Conservation (phyloP, 2,888 invertebrate species). For the Pediacus dermestoides region DNA sequence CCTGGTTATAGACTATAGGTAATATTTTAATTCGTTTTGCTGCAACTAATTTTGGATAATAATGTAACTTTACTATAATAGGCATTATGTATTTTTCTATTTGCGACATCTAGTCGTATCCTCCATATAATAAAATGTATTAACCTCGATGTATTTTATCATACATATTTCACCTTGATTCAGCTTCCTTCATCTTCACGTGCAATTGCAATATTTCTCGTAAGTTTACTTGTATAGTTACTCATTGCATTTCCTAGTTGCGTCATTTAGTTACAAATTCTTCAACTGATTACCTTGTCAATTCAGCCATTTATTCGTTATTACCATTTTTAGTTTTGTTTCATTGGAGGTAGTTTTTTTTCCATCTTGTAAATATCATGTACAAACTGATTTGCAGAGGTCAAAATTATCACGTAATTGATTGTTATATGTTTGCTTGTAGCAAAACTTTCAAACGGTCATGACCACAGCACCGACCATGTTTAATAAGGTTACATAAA, state of each 20-base stretch:
- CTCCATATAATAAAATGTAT: constrained; percentile 27
- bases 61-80: too few relatives aligned
- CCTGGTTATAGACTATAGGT: too few relatives aligned
- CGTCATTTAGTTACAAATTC: constrained; percentile 35
- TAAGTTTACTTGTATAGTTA: constrained; percentile 22
- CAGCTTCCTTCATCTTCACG: constrained; percentile 37
- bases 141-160: constrained; percentile 29
- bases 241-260: constrained; percentile 38
- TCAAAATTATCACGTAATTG: constrained; percentile 24
- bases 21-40: too few relatives aligned
- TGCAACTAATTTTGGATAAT: too few relatives aligned
- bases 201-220: constrained; percentile 25
- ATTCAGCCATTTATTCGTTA: constrained; percentile 15
- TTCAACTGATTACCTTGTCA: constrained; percentile 26
- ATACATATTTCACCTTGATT: constrained; percentile 36
- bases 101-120: too few relatives aligned
- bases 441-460: too few relatives aligned
- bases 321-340: constrained; percentile 18
- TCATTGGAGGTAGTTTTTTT: too few relatives aligned
- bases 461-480: too few relatives aligned
- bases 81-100: too few relatives aligned
- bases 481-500: too few relatives aligned
- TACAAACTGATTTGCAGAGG: constrained; percentile 19
- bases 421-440: too few relatives aligned
- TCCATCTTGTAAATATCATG: constrained; percentile 15